phyloP scores from a whole-genome alignment of 2,113 vertebrate species.

The Probosciger aterrimus region DNA sequence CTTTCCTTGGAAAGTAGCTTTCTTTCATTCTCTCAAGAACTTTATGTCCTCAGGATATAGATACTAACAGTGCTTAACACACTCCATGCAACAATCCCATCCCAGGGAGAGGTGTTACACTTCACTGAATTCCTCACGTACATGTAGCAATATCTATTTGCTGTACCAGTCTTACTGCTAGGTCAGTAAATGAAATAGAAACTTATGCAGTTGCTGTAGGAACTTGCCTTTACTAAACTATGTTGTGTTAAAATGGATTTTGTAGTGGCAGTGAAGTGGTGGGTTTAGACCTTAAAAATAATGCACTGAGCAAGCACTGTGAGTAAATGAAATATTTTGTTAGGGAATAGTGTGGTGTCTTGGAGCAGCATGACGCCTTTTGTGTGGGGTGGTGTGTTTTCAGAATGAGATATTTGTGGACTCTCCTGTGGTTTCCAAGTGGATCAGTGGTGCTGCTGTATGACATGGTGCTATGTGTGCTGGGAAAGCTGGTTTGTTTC shows the following conservation, averaged over 20 bases:
- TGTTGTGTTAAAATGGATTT: not conserved
- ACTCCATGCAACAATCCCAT: not conserved
- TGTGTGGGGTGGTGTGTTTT: too few relatives aligned
- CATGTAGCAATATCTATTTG: not conserved
- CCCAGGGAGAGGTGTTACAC: not conserved
- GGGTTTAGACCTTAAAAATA: not conserved
- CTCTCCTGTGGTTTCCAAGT: not conserved
- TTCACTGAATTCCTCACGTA: not conserved
- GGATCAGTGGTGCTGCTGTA: not conserved
- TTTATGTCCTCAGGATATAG: not conserved
- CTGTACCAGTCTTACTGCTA: not conserved
- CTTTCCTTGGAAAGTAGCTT: not conserved
- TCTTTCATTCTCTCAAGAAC: not conserved
- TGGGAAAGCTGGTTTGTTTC: not conserved
- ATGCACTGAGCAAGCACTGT: not conserved
- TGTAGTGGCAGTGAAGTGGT: not conserved
- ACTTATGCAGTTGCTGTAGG: not conserved
- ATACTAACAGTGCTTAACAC: not conserved
- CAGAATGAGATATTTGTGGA: not conserved
- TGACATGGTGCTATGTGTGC: not conserved
- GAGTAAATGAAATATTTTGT: not conserved
- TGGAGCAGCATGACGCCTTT: not conserved
- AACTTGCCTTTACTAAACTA: not conserved
- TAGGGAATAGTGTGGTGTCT: not conserved
- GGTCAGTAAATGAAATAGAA: not conserved